These are phyloP conservation scores for Ctenodactylus gundi DNA, from an alignment of 2,113 vertebrate genomes.

Conservation along the genomic window DNA sequence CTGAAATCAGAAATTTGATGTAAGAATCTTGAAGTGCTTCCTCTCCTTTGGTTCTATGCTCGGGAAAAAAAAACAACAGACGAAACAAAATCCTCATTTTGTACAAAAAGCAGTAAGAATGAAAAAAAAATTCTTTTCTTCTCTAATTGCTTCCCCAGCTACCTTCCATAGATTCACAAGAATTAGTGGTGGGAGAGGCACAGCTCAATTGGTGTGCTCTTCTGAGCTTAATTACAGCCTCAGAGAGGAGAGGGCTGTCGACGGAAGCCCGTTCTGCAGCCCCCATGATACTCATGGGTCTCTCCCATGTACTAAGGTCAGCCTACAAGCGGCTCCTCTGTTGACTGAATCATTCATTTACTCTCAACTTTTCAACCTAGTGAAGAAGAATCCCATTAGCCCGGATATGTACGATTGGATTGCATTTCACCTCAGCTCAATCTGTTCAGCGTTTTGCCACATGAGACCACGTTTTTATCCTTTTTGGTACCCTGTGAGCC, in stretches of 20 bases:
- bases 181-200: constrained; percentile 60
- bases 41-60: constrained; percentile 33
- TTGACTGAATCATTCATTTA: background rate
- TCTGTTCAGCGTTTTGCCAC: constrained; percentile 11
- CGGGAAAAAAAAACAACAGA: constrained; percentile 35
- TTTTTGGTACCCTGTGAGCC: background rate
- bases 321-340: background rate
- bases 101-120: constrained; percentile 47
- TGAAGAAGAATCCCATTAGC: constrained; percentile 51
- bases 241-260: background rate
- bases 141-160: constrained; percentile 75
- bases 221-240: constrained; percentile 62
- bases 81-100: constrained; percentile 53
- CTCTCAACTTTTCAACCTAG: constrained; percentile 28
- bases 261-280: background rate
- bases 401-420: background rate
- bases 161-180: constrained; percentile 61
- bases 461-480: background rate
- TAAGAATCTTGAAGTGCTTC: constrained; percentile 36
- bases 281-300: background rate
- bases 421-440: background rate
- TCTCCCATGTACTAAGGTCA: background rate
- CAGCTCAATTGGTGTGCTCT: constrained; percentile 32
- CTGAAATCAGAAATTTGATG: constrained; percentile 17
- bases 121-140: constrained; percentile 28